Percentiles rank a stretch among this genome's conserved stretches.
Conservation (phyloP, 2,888 invertebrate genomes). For the Mimachlamys varia region DNA sequence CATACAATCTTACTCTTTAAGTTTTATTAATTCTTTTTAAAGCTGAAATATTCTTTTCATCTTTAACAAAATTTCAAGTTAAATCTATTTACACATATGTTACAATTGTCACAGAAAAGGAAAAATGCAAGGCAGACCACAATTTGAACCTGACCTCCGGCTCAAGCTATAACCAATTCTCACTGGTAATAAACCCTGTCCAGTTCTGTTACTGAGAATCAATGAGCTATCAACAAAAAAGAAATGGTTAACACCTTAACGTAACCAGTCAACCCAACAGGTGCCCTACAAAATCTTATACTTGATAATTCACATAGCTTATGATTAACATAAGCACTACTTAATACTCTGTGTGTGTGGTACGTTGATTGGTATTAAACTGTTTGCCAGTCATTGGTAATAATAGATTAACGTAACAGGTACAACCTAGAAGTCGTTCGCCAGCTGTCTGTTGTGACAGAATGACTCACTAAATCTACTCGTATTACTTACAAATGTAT, state of each 20-base stretch:
- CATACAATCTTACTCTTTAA: neutral
- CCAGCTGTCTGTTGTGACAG: neutral
- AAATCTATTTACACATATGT: neutral
- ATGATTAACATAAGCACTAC: neutral
- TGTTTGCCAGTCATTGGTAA: neutral
- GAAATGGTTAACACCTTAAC: too few species aligned
- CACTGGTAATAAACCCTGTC: too few species aligned
- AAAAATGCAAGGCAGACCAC: too few species aligned
- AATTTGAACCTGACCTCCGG: neutral
- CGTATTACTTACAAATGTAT: neutral
- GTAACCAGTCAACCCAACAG: neutral
- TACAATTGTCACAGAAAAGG: too few species aligned
- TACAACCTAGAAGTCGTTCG: neutral
- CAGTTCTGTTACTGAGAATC: too few species aligned
- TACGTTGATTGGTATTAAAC: neutral
- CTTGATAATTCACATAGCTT: neutral
- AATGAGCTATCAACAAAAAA: too few species aligned
- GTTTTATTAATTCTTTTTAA: too few species aligned
- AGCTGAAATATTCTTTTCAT: neutral
- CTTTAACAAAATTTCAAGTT: neutral
- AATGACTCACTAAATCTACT: neutral
- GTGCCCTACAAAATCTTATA: neutral
- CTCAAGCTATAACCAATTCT: too few species aligned
- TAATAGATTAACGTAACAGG: conserved; percentile 10
- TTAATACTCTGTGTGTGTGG: neutral